A percentile compares a stretch with the other conserved stretches of the same genome.
phyloP scores from a whole-genome alignment of 2,113 vertebrate species.

The Epinephelus cyanopodus region DNA sequence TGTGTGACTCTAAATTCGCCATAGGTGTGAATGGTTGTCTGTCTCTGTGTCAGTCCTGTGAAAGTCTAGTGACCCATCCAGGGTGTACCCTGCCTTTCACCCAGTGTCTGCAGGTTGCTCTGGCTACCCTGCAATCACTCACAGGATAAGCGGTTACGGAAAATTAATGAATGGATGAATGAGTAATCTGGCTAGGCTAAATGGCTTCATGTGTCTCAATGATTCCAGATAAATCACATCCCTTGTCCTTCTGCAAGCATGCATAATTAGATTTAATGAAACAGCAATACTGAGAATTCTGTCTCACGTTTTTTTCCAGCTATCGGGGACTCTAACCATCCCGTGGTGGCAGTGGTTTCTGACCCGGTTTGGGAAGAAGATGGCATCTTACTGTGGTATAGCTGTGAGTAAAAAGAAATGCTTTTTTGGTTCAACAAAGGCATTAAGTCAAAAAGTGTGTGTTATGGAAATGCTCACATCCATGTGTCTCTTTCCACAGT shows the following conservation, averaged over 20 bases:
- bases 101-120: too few species aligned
- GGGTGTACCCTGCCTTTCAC: too few species aligned
- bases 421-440: background rate
- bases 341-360: constrained; percentile 98
- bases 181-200: background rate
- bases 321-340: constrained; percentile 91
- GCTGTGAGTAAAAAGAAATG: constrained; percentile 81
- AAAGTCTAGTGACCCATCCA: too few species aligned
- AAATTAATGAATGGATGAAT: too few species aligned
- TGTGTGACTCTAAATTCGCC: too few species aligned
- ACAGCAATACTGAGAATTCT: background rate
- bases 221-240: background rate
- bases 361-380: constrained; percentile 94
- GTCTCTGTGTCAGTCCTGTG: too few species aligned
- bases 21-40: too few species aligned
- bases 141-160: too few species aligned
- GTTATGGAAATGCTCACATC: background rate
- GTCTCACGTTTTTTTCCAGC: constrained; percentile 75
- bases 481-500: constrained; percentile 79
- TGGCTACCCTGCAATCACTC: too few species aligned
- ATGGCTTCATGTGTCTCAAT: background rate
- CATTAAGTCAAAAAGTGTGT: background rate
- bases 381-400: constrained; percentile 90
- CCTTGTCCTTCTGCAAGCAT: background rate
- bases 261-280: background rate